Base-by-base conservation (phyloP, 1,140 invertebrate species). In the Drosophila bocki region DNA sequence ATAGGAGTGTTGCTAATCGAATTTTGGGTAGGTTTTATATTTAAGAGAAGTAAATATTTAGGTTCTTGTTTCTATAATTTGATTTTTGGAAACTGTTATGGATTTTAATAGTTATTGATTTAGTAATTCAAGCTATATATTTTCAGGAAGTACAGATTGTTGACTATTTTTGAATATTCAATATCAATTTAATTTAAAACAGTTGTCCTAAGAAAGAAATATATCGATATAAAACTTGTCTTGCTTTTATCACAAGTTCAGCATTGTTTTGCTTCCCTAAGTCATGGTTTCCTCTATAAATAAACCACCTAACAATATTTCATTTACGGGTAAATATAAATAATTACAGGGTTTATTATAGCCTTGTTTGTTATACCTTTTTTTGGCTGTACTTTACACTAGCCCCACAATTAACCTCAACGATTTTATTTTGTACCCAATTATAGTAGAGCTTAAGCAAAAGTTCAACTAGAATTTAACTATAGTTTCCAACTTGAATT, bases 401-500 rank as follows among this genome's bases (percentile, higher is more conserved):
- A 9, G 17, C 7, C 1, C 3, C 17, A 4, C 44, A 29, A 12
- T 15, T 3, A 47, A 19, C 7, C 15, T 13, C 8, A 33, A 39
- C 17, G 1, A 11, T 45, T 17, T 17, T 11, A 32, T 29, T 45
- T 39, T 22, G 35, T 33, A 61, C 39, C 13, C 9, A 13, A 8
- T 17, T 33, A 26, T 12, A 9, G 17, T 29, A 19, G 3, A 41
- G 9, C 50, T 71, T 42, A 37, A 32, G 7, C 12, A 7, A 0
- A 0, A 22, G 13, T 56, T 56, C 26, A 56, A 35, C 8, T 7
- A 54, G 35, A 37, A 19, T 56, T 39, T 22, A 6, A 19, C 42
- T 33, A 33, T 33, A 33, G 7, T 33, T 33, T 8, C 8, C 5
- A 35, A 42, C 45, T n/a, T 41, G 59, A 71, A 72, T 71, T 74